Conservation (phyloP, 2,113 vertebrate species). For the Strix aluco region DNA sequence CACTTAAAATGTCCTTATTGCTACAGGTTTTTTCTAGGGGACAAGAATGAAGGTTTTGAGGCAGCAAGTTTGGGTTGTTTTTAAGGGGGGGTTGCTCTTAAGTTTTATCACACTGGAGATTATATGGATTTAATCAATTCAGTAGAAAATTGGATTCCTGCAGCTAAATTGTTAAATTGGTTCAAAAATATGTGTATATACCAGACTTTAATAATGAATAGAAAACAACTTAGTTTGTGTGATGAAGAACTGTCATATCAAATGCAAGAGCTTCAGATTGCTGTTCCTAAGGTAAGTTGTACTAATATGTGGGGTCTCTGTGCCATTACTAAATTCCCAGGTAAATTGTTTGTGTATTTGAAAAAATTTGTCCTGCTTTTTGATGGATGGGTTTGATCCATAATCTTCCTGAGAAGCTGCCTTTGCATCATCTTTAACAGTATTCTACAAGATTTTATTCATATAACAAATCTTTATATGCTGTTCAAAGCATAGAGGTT, state of each 20-base stretch:
- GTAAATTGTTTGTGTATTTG: background rate
- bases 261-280: background rate
- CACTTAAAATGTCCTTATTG: background rate
- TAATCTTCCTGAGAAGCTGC: background rate
- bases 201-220: background rate
- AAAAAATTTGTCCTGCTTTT: background rate
- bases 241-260: conserved; percentile 6
- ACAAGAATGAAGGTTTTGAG: background rate
- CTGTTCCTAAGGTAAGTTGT: conserved; percentile 48
- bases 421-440: background rate
- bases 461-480: background rate
- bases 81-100: background rate
- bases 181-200: background rate
- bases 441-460: background rate
- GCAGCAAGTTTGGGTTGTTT: background rate
- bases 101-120: background rate
- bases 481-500: background rate
- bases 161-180: background rate
- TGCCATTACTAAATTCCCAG: background rate
- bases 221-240: background rate
- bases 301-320: background rate
- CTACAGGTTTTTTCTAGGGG: background rate
- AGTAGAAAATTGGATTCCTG: background rate
- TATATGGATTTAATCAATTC: background rate
- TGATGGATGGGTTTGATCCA: background rate